Conservation (phyloP, 2,113 vertebrate species). For the Muntiacus reevesi region DNA sequence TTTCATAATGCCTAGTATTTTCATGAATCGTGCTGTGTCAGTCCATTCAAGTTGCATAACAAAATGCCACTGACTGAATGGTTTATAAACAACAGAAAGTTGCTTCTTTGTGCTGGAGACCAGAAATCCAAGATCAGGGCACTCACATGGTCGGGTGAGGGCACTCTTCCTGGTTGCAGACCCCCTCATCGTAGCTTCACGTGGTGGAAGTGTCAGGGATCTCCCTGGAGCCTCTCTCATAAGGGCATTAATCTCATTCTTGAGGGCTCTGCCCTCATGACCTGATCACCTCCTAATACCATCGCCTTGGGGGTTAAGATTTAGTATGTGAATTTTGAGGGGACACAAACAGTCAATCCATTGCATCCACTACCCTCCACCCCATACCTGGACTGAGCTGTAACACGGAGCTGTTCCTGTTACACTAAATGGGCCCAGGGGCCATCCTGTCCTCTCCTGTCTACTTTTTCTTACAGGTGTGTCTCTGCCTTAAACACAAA, state of each 20-base stretch:
- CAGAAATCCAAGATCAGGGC: neutral
- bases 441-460: neutral
- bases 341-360: neutral
- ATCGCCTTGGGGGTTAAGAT: neutral
- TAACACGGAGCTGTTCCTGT: fast-evolving
- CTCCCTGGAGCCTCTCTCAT: neutral
- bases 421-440: neutral
- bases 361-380: neutral
- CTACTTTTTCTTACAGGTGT: neutral
- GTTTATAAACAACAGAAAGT: neutral
- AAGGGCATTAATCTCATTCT: neutral
- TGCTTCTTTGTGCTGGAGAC: neutral
- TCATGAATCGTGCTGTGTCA: neutral
- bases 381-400: neutral
- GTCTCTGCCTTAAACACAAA: neutral
- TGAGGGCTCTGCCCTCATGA: neutral
- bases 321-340: neutral
- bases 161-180: too few species aligned
- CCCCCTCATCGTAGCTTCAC: neutral
- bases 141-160: fast-evolving
- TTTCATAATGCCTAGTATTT: neutral
- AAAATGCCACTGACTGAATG: neutral
- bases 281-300: neutral
- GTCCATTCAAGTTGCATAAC: neutral
- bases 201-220: neutral